phyloP scores from a whole-genome alignment of 2,113 vertebrate genomes.

The Psilopogon haemacephalus region DNA sequence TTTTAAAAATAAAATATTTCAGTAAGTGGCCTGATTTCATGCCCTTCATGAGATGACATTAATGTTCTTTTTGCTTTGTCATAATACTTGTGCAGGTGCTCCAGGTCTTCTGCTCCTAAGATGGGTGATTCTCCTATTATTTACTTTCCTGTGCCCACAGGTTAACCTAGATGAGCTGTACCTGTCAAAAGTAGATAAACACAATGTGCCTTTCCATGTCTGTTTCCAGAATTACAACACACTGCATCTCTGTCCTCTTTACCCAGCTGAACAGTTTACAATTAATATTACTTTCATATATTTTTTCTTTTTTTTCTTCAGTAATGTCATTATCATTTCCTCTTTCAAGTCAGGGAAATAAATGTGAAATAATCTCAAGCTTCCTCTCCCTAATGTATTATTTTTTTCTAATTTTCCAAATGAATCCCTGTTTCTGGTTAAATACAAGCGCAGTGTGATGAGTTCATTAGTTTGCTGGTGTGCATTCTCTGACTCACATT shows the following conservation, averaged over 20 bases:
- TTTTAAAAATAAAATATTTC: background rate
- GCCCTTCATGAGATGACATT: background rate
- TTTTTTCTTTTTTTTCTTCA: background rate
- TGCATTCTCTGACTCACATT: conserved; percentile 66
- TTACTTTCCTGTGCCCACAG: background rate
- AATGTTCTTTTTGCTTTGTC: background rate
- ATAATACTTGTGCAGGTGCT: background rate
- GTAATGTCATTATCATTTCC: conserved; percentile 50
- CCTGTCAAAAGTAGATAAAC: background rate
- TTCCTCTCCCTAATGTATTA: conserved; percentile 62
- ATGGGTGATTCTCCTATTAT: background rate
- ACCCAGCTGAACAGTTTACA: conserved; percentile 11
- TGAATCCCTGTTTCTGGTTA: conserved; percentile 71
- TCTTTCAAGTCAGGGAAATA: conserved; percentile 62
- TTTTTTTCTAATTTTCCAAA: conserved; percentile 69
- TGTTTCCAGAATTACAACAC: background rate
- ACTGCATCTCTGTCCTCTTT: background rate
- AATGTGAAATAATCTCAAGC: conserved; percentile 60
- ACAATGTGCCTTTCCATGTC: background rate
- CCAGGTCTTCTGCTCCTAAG: background rate
- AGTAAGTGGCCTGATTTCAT: background rate
- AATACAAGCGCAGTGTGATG: conserved; percentile 54
- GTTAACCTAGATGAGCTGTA: background rate
- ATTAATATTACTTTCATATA: conserved; percentile 30
- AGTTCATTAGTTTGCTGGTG: conserved; percentile 73